These are phyloP conservation scores for Cheilosia grossa DNA, from an alignment of 2,888 invertebrate species.

Conservation along the genomic window DNA sequence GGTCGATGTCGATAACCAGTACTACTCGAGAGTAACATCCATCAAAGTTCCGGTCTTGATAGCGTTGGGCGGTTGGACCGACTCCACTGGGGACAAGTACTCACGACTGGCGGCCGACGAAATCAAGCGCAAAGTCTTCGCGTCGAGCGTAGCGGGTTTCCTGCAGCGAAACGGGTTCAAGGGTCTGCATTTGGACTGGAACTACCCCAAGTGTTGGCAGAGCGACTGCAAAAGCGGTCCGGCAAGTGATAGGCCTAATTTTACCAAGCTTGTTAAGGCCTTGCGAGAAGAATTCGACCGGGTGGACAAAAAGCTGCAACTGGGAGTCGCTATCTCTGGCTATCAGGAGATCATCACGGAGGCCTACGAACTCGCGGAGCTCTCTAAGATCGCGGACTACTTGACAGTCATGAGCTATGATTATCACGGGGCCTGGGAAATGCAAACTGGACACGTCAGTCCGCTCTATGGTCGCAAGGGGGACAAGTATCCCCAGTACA, in stretches of 20 bases:
- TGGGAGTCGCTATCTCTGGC: slow-evolving; percentile 94
- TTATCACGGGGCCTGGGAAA: slow-evolving; percentile 95
- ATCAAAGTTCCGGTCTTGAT: slow-evolving; percentile 88
- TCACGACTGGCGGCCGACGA: slow-evolving; percentile 89
- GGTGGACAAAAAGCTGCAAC: slow-evolving; percentile 85
- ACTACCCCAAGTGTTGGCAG: slow-evolving; percentile 97
- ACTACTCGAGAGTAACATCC: slow-evolving; percentile 91
- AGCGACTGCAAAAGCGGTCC: slow-evolving; percentile 93
- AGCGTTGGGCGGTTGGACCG: slow-evolving; percentile 97
- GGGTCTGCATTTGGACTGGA: slow-evolving; percentile 97
- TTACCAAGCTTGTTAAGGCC: slow-evolving; percentile 89
- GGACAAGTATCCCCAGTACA: slow-evolving; percentile 90
- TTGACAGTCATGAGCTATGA: slow-evolving; percentile 94
- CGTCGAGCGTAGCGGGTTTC: slow-evolving; percentile 88
- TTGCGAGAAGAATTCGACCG: slow-evolving; percentile 80
- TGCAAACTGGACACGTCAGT: slow-evolving; percentile 91
- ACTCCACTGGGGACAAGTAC: slow-evolving; percentile 94
- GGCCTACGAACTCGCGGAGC: slow-evolving; percentile 90
- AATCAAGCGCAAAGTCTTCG: slow-evolving; percentile 88
- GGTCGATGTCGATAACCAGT: slow-evolving; percentile 93
- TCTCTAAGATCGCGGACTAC: slow-evolving; percentile 90
- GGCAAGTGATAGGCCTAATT: slow-evolving; percentile 90
- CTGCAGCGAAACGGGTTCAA: slow-evolving; percentile 90
- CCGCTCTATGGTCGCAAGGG: slow-evolving; percentile 87
- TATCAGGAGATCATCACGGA: slow-evolving; percentile 95